Evolutionary conservation across 2,888 invertebrate genomes (phyloP), one percentile per base, ranked within the genome.

Genomic region (Alviniconcha strummeri): DNA sequence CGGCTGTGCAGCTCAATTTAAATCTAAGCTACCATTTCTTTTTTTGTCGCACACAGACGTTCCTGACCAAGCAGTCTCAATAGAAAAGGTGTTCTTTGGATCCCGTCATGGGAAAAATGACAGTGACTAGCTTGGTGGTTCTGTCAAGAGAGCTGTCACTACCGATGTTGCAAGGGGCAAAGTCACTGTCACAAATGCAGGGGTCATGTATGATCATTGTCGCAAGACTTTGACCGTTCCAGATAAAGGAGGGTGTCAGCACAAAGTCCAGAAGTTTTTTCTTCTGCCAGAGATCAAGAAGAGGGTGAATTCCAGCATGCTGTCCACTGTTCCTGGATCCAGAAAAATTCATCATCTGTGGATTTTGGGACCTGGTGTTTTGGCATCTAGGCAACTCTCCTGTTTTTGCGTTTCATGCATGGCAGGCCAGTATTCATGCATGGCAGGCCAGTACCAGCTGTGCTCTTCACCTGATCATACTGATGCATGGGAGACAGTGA

Each of bases 31-130:
- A 8, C 82, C 82, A 17, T 82, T 82, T 52, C 15, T 75, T 0
- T 76, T 55, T 54, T 11, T 82, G 2, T 57, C 76, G 1, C 11
- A 17, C 9, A 57, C 52, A 17, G 76, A 52, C 4, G 15, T 17
- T n/a, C n/a, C n/a, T n/a, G n/a, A n/a, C n/a, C 0, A 19, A 52
- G 60, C 8, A 2, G 7, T 72, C 11, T 8, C n/a, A 17, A 11
- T 82, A 4, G 82, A 76, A 19, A 74, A 56, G 67, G 55, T 69
- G 19, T 83, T 69, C 13, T 78, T 78, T 78, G 83, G 83, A 0
- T n/a, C 78, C 55, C 78, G 78, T 6, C 83, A 83, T 57, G 83
- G 83, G n/a, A 83, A 83, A 17, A 83, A 83, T 71, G 77, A 77
- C 56, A 56, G 67, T 71, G 83, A 83, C 56, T 69, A 69, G 56